phyloP scores from a whole-genome alignment of 2,888 invertebrate genomes.

The Busseola fusca region DNA sequence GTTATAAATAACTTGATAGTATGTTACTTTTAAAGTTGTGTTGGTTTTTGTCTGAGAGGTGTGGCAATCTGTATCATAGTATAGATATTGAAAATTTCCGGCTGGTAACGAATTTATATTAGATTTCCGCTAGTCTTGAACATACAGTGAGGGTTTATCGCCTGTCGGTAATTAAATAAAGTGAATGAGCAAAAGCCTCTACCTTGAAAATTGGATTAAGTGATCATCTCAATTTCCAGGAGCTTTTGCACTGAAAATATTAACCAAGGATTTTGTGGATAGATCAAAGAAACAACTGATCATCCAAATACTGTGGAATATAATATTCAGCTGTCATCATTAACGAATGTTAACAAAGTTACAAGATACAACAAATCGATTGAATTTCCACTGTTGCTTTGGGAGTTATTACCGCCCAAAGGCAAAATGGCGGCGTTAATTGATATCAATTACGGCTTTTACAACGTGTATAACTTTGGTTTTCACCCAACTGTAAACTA shows the following conservation, averaged over 20 bases:
- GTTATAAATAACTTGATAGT: constrained; percentile 22
- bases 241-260: constrained; percentile 9
- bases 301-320: not conserved
- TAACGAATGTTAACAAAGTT: constrained; percentile 8
- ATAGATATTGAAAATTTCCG: not conserved
- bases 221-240: constrained; percentile 8
- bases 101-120: constrained; percentile 1
- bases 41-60: not conserved
- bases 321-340: not conserved
- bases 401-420: constrained; percentile 14
- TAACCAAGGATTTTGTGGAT: not conserved
- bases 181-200: not conserved
- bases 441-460: constrained; percentile 39
- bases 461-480: constrained; percentile 8
- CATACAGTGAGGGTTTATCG: not conserved
- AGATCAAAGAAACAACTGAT: no score
- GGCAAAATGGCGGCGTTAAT: constrained; percentile 27
- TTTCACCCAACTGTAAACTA: constrained; percentile 10
- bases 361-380: constrained; percentile 20
- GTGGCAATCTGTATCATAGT: constrained; percentile 3
- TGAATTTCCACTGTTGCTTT: constrained; percentile 6
- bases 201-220: constrained; percentile 11
- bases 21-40: not conserved
- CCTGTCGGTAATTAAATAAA: constrained; percentile 7
- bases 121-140: not conserved